Conservation (phyloP, 2,888 invertebrate species). For the Cantharis flavilabris region DNA sequence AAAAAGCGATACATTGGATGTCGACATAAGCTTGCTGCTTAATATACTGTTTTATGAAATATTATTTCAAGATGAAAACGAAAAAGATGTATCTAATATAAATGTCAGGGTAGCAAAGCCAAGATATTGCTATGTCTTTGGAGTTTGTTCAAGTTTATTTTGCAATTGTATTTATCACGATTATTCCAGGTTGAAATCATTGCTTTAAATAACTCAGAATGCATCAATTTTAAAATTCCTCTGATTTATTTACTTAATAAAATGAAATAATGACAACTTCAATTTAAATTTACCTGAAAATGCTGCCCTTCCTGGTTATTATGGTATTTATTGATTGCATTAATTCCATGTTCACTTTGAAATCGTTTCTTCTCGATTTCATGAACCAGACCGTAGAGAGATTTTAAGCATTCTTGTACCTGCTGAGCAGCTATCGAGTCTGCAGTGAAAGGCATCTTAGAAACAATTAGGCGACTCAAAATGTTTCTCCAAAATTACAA, state of each 20-base stretch:
- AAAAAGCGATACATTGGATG: not conserved
- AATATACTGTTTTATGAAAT: not conserved
- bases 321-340: constrained; percentile 77
- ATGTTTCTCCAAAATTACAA: constrained; percentile 55
- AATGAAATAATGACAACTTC: not conserved
- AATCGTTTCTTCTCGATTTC: constrained; percentile 81
- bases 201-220: too few species aligned
- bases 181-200: not conserved
- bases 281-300: constrained; percentile 40
- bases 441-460: constrained; percentile 74
- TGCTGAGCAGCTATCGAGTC: constrained; percentile 71
- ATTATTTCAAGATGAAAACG: not conserved
- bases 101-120: constrained; percentile 22
- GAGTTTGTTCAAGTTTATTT: not conserved
- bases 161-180: not conserved
- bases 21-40: not conserved
- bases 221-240: not conserved
- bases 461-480: constrained; percentile 20
- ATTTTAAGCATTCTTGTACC: constrained; percentile 77
- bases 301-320: constrained; percentile 46
- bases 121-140: constrained; percentile 13
- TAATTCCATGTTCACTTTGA: constrained; percentile 80
- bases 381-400: constrained; percentile 75
- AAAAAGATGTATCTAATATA: too few species aligned
- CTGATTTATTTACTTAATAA: not conserved